phyloP scores from a whole-genome alignment of 1,140 invertebrate species.

The Batillaria attramentaria region DNA sequence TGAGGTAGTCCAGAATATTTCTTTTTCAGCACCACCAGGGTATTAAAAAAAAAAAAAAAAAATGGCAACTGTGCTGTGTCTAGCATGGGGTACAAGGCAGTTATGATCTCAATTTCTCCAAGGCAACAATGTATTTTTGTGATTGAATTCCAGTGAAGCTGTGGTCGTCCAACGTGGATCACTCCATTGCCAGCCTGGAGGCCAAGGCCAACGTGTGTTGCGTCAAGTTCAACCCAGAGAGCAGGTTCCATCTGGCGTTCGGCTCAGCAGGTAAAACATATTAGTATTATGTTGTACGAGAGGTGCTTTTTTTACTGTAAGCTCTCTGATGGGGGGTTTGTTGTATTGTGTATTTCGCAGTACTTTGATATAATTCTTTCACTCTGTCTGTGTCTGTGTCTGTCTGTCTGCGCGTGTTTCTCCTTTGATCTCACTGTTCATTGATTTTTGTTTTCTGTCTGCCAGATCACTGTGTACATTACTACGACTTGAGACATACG shows the following conservation, averaged over 20 bases:
- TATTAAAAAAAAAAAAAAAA: too few species aligned
- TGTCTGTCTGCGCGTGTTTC: not conserved
- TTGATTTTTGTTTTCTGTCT: constrained; percentile 36
- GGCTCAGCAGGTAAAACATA: constrained; percentile 82
- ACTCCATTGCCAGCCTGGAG: constrained; percentile 89
- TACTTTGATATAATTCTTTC: not conserved
- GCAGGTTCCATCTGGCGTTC: constrained; percentile 89
- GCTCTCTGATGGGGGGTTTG: not conserved
- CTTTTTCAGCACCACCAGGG: too few species aligned
- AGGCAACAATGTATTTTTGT: too few species aligned
- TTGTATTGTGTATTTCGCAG: not conserved
- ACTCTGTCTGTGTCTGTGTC: not conserved
- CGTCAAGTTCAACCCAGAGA: constrained; percentile 95
- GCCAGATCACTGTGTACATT: constrained; percentile 95
- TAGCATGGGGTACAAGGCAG: too few species aligned
- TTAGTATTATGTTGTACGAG: not conserved
- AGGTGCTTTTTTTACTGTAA: not conserved
- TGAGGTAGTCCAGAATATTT: too few species aligned
- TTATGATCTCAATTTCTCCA: too few species aligned
- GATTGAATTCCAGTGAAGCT: constrained; percentile 88
- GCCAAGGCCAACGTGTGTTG: constrained; percentile 97
- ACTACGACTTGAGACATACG: constrained; percentile 93
- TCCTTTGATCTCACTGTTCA: not conserved
- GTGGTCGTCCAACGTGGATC: constrained; percentile 90
- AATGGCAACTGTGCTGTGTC: too few species aligned